Evolutionary conservation across 2,888 invertebrate genomes (phyloP).

Genomic region (Rhingia campestris): DNA sequence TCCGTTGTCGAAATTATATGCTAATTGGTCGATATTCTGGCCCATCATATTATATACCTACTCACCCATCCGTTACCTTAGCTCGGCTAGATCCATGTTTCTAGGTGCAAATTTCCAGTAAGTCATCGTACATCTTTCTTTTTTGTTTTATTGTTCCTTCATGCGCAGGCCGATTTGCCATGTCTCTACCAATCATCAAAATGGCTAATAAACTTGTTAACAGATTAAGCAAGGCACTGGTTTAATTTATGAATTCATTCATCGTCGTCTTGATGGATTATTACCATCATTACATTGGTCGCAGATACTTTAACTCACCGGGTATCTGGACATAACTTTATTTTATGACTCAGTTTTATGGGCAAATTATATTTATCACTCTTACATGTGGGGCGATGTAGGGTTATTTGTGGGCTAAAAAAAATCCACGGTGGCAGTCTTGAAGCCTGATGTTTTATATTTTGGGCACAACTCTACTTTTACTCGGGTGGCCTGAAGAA

Average conservation of each 20-base stretch:
- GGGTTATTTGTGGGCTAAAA: too few relatives aligned
- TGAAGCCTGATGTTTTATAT: too few relatives aligned
- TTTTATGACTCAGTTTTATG: too few relatives aligned
- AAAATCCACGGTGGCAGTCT: too few relatives aligned
- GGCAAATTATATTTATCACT: too few relatives aligned
- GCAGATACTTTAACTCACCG: too few relatives aligned
- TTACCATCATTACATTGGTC: background rate
- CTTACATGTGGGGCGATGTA: too few relatives aligned
- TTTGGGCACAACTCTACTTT: too few relatives aligned
- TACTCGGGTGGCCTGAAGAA: too few relatives aligned
- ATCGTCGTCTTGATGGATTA: constrained; percentile 13
- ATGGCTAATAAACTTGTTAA: constrained; percentile 62
- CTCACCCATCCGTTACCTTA: background rate
- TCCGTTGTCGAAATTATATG: constrained; percentile 53
- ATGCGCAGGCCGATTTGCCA: background rate
- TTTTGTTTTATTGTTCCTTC: background rate
- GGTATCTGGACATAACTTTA: too few relatives aligned
- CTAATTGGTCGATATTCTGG: constrained; percentile 30
- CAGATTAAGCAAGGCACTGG: constrained; percentile 50
- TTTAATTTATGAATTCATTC: constrained; percentile 57
- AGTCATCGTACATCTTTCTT: too few relatives aligned
- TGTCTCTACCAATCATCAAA: constrained; percentile 52
- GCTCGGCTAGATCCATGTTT: background rate
- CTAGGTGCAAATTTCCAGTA: constrained; percentile 50
- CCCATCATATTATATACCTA: background rate